These are phyloP conservation scores for Heliconius hewitsoni DNA, from an alignment of 1,140 invertebrate species.

Conservation along the genomic window DNA sequence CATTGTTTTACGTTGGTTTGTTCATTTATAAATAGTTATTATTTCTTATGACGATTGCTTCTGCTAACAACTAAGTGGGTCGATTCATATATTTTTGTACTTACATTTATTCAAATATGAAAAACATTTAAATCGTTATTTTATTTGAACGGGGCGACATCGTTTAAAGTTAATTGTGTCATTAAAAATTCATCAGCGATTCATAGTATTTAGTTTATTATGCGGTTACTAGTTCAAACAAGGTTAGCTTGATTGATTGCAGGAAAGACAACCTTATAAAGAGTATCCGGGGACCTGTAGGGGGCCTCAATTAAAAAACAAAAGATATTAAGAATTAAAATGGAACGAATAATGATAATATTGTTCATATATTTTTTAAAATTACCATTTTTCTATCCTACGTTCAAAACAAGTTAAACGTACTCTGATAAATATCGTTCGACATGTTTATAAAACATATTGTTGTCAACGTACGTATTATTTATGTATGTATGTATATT, in stretches of 20 bases:
- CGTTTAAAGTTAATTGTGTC: slow-evolving; percentile 5
- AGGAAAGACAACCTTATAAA: not conserved
- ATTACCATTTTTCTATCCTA: not conserved
- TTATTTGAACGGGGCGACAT: not conserved
- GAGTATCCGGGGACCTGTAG: slow-evolving; percentile 2
- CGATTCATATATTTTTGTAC: slow-evolving; percentile 30
- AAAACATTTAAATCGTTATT: slow-evolving; percentile 1
- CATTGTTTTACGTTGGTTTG: slow-evolving; percentile 51
- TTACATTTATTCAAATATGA: not conserved
- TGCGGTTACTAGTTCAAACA: slow-evolving; percentile 24
- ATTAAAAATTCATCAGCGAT: slow-evolving; percentile 18
- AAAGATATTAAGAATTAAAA: too few relatives aligned
- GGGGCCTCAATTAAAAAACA: slow-evolving; percentile 1
- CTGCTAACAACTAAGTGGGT: slow-evolving; percentile 23
- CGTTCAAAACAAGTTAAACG: not conserved
- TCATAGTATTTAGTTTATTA: slow-evolving; percentile 12
- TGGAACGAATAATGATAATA: too few relatives aligned
- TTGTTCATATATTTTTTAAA: not conserved
- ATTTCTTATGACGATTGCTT: slow-evolving; percentile 47
- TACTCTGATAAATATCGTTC: slow-evolving; percentile 8
- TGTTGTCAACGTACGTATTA: slow-evolving; percentile 32
- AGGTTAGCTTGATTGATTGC: slow-evolving; percentile 9
- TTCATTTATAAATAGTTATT: slow-evolving; percentile 55
- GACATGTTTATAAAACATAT: slow-evolving; percentile 26
- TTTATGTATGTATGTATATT: slow-evolving; percentile 38